Evolutionary conservation across 2,797 vertebrate genomes (phyloP).

Genomic region (Pseudopleuronectes americanus): DNA sequence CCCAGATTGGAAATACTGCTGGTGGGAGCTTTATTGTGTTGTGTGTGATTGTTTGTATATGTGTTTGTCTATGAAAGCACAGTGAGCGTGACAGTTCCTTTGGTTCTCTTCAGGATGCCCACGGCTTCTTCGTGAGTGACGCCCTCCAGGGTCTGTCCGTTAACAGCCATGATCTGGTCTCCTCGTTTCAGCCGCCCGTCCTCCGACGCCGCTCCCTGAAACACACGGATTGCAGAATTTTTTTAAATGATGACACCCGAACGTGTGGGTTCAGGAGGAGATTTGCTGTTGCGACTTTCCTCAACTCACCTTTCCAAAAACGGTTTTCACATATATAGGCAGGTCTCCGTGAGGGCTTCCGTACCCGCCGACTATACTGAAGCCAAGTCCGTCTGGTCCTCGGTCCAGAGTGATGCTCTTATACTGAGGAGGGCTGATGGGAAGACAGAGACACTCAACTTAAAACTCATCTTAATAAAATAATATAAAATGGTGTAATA

Average conservation of each 20-base stretch:
- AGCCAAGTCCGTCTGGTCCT: constrained; percentile 96
- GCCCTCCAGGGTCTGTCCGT: constrained; percentile 93
- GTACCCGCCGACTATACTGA: constrained; percentile 97
- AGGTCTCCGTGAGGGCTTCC: constrained; percentile 97
- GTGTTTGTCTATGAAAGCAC: constrained; percentile 87
- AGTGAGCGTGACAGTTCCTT: constrained; percentile 93
- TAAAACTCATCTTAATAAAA: no score
- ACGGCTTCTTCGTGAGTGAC: constrained; percentile 98
- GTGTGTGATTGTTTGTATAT: not conserved
- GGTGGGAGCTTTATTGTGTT: constrained; percentile 1
- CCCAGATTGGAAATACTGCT: not conserved
- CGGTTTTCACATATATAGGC: constrained; percentile 98
- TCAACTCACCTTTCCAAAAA: constrained; percentile 92
- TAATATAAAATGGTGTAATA: no score
- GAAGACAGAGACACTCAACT: not conserved
- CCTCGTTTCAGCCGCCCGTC: constrained; percentile 96
- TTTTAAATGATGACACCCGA: not conserved
- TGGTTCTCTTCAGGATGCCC: constrained; percentile 94
- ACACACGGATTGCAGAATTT: not conserved
- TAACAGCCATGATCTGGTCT: constrained; percentile 98
- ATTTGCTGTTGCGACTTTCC: not conserved
- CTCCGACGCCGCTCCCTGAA: constrained; percentile 95
- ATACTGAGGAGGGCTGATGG: constrained; percentile 92
- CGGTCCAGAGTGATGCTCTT: constrained; percentile 92
- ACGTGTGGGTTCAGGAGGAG: not conserved